Base-by-base conservation (phyloP, 2,113 vertebrate genomes). In the Prionailurus bengalensis region DNA sequence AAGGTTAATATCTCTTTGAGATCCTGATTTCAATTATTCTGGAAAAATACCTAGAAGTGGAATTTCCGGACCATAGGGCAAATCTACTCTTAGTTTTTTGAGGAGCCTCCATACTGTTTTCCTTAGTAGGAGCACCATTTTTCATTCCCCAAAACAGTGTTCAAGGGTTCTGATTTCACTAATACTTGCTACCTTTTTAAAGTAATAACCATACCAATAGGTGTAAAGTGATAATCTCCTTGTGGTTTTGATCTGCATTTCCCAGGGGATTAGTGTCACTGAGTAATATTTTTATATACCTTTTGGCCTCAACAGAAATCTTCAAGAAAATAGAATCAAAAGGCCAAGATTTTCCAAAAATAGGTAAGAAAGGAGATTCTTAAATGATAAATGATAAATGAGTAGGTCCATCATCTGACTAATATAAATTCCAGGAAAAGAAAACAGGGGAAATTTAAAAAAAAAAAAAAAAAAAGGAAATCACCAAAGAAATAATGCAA, bases 271-370 rank as follows among this genome's bases (percentile, higher is more conserved):
- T 53, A 78, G 5, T 84, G 33, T 85, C 31, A 58, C 9, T 78
- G 61, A 70, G 36, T 33, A 70, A 66, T 11, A 23, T 89, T 83
- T 66, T 27, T 27, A 83, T 74, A 45, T 58, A 55, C 1, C 3
- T 17, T n/a, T 91, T 61, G 61, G 31, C 13, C 17, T 89, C 33
- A 91, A 74, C 3, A 83, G 29, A 65, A 42, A 61, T 86, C 17
- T 48, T 70, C 74, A 48, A 78, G 19, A 80, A 94, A 86, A 42
- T 19, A 48, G 25, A 96, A 71, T 53, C 17, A 58, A 96, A 91
- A 61, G 17, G 8, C 21, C 12, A 74, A 73, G 8, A 90, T 80
- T 91, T 96, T 93, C 5, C 21, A 61, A 83, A 73, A 96, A 5
- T 45, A 58, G 3, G 42, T 39, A 84, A 39, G 5, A 66, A 27